Evolutionary conservation across 1,140 invertebrate species (phyloP).

Genomic region (Caligus rogercresseyi): DNA sequence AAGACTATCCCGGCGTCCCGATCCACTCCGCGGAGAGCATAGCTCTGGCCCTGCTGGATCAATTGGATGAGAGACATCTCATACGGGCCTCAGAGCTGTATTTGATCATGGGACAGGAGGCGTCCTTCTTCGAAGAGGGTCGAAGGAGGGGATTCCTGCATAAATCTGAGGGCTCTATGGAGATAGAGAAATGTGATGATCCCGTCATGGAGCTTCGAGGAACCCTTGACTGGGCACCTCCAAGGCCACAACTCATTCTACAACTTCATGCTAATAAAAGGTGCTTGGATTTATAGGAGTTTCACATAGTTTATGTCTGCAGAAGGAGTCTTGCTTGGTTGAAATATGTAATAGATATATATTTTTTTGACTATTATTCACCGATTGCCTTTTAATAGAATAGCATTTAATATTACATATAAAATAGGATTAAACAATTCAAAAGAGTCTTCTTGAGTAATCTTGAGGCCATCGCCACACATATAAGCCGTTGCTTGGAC

Average conservation of each 20-base stretch:
- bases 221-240: conserved; percentile 12
- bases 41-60: conserved; percentile 1
- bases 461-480: too few relatives aligned
- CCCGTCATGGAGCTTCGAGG: conserved; percentile 4
- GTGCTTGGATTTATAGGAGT: too few relatives aligned
- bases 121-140: background rate
- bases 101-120: background rate
- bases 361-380: too few relatives aligned
- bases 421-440: too few relatives aligned
- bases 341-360: too few relatives aligned
- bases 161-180: background rate
- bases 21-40: background rate
- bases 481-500: too few relatives aligned
- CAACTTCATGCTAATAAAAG: conserved; percentile 8
- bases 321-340: too few relatives aligned
- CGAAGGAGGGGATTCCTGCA: background rate
- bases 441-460: too few relatives aligned
- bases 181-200: background rate
- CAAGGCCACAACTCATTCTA: conserved; percentile 14
- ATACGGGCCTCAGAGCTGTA: background rate
- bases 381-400: too few relatives aligned
- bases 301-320: too few relatives aligned
- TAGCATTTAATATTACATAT: too few relatives aligned
- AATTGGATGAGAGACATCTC: background rate
- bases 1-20: background rate